phyloP scores from a whole-genome alignment of 2,113 vertebrate species.

The Chinchilla lanigera region DNA sequence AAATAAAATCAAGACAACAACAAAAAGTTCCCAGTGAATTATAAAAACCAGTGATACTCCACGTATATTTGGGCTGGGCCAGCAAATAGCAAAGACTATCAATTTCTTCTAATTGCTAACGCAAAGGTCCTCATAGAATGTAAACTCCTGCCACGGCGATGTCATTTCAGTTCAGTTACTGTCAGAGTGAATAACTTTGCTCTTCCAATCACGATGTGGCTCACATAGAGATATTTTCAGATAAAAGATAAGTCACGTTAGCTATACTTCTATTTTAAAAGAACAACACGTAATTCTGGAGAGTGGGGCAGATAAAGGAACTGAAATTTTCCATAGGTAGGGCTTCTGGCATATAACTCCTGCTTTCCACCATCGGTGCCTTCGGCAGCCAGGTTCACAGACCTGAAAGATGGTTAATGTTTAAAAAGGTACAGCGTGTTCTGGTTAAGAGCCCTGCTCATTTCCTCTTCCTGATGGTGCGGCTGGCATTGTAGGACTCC shows the following conservation, averaged over 20 bases:
- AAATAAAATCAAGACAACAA: conserved; percentile 31
- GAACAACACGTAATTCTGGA: background rate
- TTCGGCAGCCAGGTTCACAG: conserved; percentile 83
- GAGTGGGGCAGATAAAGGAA: background rate
- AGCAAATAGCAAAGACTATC: background rate
- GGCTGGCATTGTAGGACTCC: conserved; percentile 78
- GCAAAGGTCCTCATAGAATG: background rate
- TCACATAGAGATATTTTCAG: conserved; percentile 43
- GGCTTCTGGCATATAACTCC: conserved; percentile 75
- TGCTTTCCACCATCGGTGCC: conserved; percentile 74
- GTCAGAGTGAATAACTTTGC: background rate
- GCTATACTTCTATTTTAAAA: conserved; percentile 30
- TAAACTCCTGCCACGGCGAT: background rate
- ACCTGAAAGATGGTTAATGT: conserved; percentile 88
- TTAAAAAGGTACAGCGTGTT: conserved; percentile 86
- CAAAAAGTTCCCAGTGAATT: background rate
- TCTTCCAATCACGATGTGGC: background rate
- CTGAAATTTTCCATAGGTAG: conserved; percentile 75
- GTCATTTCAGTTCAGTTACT: background rate
- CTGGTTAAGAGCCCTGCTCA: conserved; percentile 80
- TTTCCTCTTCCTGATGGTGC: conserved; percentile 86
- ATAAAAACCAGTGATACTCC: background rate
- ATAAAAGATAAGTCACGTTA: background rate
- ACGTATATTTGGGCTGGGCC: background rate
- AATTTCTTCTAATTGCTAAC: background rate